These are phyloP conservation scores for Electrophaes corylata DNA, from an alignment of 2,888 invertebrate species.

Conservation along the genomic window DNA sequence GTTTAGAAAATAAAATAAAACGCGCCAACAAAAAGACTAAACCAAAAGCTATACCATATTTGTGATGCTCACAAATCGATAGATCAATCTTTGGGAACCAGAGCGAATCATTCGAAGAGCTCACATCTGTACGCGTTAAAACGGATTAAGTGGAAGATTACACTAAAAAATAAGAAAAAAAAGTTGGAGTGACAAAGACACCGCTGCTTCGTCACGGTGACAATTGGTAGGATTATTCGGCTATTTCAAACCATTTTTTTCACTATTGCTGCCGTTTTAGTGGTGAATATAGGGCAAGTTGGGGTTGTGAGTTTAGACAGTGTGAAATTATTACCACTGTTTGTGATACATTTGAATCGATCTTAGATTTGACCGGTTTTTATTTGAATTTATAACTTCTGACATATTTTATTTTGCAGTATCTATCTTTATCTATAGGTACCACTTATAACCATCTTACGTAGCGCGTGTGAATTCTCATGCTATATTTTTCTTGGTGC, in stretches of 20 bases:
- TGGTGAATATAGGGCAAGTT: constrained; percentile 51
- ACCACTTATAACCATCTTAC: too few relatives aligned
- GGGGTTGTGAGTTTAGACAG: constrained; percentile 31
- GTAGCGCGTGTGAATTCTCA: too few relatives aligned
- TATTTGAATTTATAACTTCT: too few relatives aligned
- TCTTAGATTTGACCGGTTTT: neutral
- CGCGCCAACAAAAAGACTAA: too few relatives aligned
- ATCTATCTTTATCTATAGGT: too few relatives aligned
- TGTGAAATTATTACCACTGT: neutral
- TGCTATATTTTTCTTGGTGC: too few relatives aligned
- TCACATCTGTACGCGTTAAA: constrained; percentile 82
- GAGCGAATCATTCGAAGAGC: constrained; percentile 50
- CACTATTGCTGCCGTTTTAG: constrained; percentile 56
- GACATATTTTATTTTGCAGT: too few relatives aligned
- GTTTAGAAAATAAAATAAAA: too few relatives aligned
- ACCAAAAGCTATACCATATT: too few relatives aligned
- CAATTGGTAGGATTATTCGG: constrained; percentile 78
- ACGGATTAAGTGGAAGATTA: constrained; percentile 81
- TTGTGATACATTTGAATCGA: neutral
- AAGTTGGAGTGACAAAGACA: constrained; percentile 70
- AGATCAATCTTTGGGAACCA: constrained; percentile 51
- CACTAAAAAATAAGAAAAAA: constrained; percentile 64
- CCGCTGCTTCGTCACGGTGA: constrained; percentile 77
- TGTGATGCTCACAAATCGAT: constrained; percentile 22
- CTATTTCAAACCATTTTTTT: constrained; percentile 63